A percentile compares a stretch with the other conserved stretches of the same genome.
Evolutionary conservation across 2,113 vertebrate genomes (phyloP).

Genomic region (Nothoprocta perdicaria): DNA sequence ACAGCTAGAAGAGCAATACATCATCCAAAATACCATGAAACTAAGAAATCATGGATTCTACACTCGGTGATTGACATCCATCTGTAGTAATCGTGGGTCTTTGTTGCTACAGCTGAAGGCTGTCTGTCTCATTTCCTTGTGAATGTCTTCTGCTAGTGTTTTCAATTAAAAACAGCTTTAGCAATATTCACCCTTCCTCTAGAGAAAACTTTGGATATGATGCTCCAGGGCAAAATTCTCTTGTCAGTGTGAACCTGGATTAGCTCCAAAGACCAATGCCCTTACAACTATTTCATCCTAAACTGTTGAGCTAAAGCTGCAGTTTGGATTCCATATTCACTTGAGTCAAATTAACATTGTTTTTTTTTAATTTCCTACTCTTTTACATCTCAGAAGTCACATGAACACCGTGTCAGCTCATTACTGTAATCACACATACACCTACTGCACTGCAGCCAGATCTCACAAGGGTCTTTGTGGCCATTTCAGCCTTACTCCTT

Average conservation of each 20-base stretch:
- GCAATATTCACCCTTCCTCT: conserved; percentile 58
- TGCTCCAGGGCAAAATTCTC: conserved; percentile 14
- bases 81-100: background rate
- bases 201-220: conserved; percentile 25
- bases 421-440: conserved; percentile 37
- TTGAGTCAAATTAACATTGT: background rate
- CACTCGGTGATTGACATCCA: background rate
- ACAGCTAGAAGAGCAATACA: background rate
- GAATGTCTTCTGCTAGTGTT: conserved; percentile 34
- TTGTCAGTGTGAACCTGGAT: conserved; percentile 22
- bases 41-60: background rate
- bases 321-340: conserved; percentile 27
- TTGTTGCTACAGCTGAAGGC: conserved; percentile 72
- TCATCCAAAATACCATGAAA: background rate
- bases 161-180: conserved; percentile 65
- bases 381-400: conserved; percentile 9
- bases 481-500: background rate
- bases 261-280: background rate
- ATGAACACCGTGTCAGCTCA: background rate
- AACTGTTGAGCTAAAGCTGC: background rate
- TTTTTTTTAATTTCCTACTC: background rate
- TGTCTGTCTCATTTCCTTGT: background rate
- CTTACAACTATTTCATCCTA: background rate
- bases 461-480: background rate
- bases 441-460: conserved; percentile 11